Percentiles rank a stretch among this genome's conserved stretches.
Evolutionary conservation across 2,113 vertebrate species (phyloP).

Genomic region (Myxocyprinus asiaticus): DNA sequence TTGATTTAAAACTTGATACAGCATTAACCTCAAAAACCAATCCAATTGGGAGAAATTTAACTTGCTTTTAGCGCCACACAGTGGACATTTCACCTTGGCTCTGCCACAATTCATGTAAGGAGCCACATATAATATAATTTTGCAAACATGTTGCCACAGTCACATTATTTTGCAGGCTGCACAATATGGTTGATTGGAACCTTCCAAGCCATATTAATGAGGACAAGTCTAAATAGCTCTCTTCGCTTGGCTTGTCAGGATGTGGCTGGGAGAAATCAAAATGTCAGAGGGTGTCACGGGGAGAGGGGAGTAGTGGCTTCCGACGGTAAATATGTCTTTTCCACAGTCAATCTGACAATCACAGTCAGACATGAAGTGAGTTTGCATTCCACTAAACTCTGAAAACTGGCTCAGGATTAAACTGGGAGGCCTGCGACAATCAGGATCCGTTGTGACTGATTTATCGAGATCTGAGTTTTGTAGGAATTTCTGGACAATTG

Average conservation of each 20-base stretch:
- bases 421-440: neutral
- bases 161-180: no score
- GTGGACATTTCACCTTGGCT: no score
- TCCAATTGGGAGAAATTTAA: no score
- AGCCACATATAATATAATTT: no score
- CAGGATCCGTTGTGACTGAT: slow-evolving; percentile 16
- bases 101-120: no score
- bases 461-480: slow-evolving; percentile 22
- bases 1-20: no score
- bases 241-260: neutral
- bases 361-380: neutral
- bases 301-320: no score
- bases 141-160: no score
- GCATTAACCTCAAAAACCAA: no score
- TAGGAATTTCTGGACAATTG: slow-evolving; percentile 37
- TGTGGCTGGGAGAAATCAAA: neutral
- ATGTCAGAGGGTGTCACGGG: neutral
- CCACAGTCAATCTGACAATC: slow-evolving; percentile 35
- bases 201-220: neutral
- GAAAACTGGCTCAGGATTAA: slow-evolving; percentile 22
- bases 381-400: neutral
- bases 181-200: no score
- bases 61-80: no score
- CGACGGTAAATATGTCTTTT: slow-evolving; percentile 2
- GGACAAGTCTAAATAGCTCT: slow-evolving; percentile 34